Conservation (phyloP, 2,888 invertebrate genomes). For the Pegoplata infirma region DNA sequence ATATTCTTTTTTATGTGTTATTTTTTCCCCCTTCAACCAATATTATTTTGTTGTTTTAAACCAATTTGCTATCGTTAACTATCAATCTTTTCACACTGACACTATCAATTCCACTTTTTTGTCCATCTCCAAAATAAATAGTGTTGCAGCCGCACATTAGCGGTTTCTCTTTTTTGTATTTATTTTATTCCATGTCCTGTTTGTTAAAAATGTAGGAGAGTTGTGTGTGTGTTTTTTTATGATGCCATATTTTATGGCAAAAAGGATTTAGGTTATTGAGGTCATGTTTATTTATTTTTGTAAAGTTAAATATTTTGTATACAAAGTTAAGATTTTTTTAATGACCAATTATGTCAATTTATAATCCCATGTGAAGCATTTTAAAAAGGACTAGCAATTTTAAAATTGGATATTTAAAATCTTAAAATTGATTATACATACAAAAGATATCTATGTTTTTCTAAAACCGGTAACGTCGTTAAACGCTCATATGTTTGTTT, state of each 20-base stretch:
- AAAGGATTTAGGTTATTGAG: slow-evolving; percentile 27
- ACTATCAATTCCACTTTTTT: slow-evolving; percentile 30
- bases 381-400: too few species aligned
- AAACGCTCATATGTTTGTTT: too few species aligned
- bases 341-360: too few species aligned
- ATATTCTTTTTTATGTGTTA: background rate
- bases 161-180: slow-evolving; percentile 19
- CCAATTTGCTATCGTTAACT: slow-evolving; percentile 16
- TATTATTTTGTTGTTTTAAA: background rate
- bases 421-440: too few species aligned
- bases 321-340: too few species aligned
- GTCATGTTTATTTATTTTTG: slow-evolving; percentile 1
- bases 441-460: too few species aligned
- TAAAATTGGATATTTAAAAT: too few species aligned
- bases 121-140: slow-evolving; percentile 11
- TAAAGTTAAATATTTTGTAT: too few species aligned
- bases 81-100: slow-evolving; percentile 24
- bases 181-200: slow-evolving; percentile 10
- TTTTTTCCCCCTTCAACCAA: slow-evolving; percentile 1
- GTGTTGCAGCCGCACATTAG: slow-evolving; percentile 22
- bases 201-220: slow-evolving; percentile 1
- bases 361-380: too few species aligned
- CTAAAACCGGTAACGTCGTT: too few species aligned
- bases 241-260: slow-evolving; percentile 17
- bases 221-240: too few species aligned